A percentile compares a stretch with the other conserved stretches of the same genome.
Evolutionary conservation across 2,797 vertebrate species (phyloP).

Genomic region (Cyprinodon diabolis): DNA sequence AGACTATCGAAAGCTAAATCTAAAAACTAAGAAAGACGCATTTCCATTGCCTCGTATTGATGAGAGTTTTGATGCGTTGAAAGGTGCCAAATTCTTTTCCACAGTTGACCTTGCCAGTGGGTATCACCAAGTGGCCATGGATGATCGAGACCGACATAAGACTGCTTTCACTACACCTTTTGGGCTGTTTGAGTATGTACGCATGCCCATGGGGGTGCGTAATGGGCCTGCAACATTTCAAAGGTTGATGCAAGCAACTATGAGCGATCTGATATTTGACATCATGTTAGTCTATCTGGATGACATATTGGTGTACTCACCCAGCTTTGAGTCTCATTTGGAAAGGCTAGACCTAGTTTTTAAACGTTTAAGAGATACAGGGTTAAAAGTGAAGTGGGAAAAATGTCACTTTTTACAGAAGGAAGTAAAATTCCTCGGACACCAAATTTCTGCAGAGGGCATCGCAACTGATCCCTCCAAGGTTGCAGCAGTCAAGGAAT

Average conservation of each 20-base stretch:
- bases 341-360: background rate
- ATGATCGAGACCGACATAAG: background rate
- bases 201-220: background rate
- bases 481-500: background rate
- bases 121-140: constrained; percentile 12
- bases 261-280: background rate
- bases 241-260: background rate
- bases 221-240: constrained; percentile 5
- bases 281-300: background rate
- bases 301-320: background rate
- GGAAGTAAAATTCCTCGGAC: background rate
- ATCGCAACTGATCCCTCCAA: constrained; percentile 1
- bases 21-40: background rate
- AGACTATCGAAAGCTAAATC: constrained; percentile 8
- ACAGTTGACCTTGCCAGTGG: constrained; percentile 10
- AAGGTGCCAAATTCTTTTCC: constrained; percentile 9
- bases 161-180: constrained; percentile 1
- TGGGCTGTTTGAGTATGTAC: background rate
- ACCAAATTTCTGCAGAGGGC: constrained; percentile 1
- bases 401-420: constrained; percentile 19
- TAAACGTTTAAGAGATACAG: constrained; percentile 4
- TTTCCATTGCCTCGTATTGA: no score
- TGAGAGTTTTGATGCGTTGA: constrained; percentile 1
- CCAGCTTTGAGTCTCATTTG: background rate
- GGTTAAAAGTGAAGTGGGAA: constrained; percentile 9